Evolutionary conservation across 2,113 vertebrate species (phyloP).

Genomic region (Nyctereutes procyonoides): DNA sequence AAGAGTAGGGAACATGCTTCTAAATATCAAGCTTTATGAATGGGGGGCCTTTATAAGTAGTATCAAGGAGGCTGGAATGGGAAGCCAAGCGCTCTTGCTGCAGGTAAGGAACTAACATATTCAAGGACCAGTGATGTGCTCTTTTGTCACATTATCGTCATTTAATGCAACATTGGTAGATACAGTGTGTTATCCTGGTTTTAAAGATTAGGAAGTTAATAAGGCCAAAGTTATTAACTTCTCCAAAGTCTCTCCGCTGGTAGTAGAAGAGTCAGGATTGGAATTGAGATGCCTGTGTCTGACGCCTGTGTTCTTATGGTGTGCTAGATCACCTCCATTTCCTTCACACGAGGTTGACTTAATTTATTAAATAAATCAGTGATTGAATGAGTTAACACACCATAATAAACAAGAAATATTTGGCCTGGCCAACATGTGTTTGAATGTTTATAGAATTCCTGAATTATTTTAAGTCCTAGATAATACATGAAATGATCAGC

Average conservation of each 20-base stretch:
- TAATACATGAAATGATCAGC: not conserved
- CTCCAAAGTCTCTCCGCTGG: not conserved
- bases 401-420: not conserved
- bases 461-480: not conserved
- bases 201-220: slow-evolving; percentile 38
- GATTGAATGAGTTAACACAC: not conserved
- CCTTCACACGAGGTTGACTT: not conserved
- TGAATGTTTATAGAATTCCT: not conserved
- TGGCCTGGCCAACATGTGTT: not conserved
- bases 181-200: not conserved
- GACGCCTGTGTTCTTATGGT: not conserved
- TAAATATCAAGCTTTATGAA: not conserved
- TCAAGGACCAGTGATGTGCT: not conserved
- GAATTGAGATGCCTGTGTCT: not conserved
- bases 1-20: not conserved
- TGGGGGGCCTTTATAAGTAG: not conserved
- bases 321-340: not conserved
- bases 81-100: not conserved
- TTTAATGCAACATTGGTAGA: not conserved
- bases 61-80: not conserved
- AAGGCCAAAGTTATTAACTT: not conserved
- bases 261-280: not conserved
- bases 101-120: not conserved
- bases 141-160: not conserved
- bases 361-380: not conserved